Base-by-base conservation (phyloP, 2,888 invertebrate genomes). In the Automeris io region DNA sequence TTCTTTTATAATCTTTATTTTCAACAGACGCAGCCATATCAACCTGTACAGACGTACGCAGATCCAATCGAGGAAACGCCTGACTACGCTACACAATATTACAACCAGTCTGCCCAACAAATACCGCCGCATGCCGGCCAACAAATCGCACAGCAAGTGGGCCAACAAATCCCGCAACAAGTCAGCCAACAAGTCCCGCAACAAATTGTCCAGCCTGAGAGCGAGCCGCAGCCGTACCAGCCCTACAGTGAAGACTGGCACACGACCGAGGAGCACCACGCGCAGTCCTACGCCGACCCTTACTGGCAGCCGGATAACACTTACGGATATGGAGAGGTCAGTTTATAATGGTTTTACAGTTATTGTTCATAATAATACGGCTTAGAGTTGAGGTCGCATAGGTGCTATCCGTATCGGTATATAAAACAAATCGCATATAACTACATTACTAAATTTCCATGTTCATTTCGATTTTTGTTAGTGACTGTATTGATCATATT, bases 251-350 rank as follows among this genome's bases (percentile, higher is more conserved):
- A 57, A 12, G 57, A 56, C 16, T 58, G 55, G 61, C 33, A 41
- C 37, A 45, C 49, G 8, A 29, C 45, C 11, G 61, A 62, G 33
- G 65, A 67, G 25, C 51, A 55, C 12, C 57, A 49, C 41, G 47
- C 54, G 47, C 62, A 57, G 39, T 37, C 56, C 35, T 63, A 68
- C 57, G 58, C 54, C 2, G 71, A 71, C 40, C 56, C 61, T 32
- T 72, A 74, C 62, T 79, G 78, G 79, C 68, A 58, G 34, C 43
- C 35, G 3, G 71, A 70, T 37, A 37, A 11, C 39, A 0, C 48
- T 22, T 72, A 77, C 46, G 47, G 43, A 1, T 74, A 74, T 9
- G 56, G 46, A 4, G 75, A 80, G 69, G 80, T 81, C 40, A 50
- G 70, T 49, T 11, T n/a, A 9, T 3, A 12, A 23, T 2, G 9